A percentile compares a stretch with the other conserved stretches of the same genome.
Conservation (phyloP, 2,113 vertebrate genomes). For the Ibidorhyncha struthersii region DNA sequence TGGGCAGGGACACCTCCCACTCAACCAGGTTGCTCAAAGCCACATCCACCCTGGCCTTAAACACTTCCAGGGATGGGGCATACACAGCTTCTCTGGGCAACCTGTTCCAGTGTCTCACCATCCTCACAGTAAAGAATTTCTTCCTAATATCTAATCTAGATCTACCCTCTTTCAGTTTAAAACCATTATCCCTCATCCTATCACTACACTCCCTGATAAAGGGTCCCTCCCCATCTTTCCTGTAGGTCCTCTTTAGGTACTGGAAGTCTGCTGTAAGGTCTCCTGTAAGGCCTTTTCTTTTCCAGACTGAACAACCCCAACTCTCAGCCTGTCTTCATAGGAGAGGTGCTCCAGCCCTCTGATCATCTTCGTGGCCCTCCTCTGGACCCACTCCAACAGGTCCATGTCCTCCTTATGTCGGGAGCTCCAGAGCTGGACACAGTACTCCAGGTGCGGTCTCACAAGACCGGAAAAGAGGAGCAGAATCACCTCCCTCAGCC, state of each 20-base stretch:
- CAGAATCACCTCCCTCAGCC: not conserved
- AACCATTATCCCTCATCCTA: not conserved
- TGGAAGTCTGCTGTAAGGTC: not conserved
- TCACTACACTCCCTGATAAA: not conserved
- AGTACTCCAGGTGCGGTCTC: not conserved
- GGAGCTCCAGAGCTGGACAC: not conserved
- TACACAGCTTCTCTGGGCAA: not conserved
- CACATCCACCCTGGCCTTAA: not conserved
- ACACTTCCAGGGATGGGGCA: not conserved
- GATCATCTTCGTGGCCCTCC: not conserved
- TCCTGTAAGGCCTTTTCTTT: not conserved
- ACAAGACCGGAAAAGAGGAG: not conserved
- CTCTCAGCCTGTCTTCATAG: not conserved
- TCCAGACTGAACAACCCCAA: not conserved
- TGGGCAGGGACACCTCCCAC: not conserved
- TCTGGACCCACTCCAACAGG: not conserved
- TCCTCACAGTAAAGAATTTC: not conserved
- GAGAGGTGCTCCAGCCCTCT: not conserved
- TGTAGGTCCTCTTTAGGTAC: not conserved
- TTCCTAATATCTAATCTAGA: not conserved
- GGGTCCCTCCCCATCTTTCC: not conserved
- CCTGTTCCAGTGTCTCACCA: not conserved
- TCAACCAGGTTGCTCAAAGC: not conserved
- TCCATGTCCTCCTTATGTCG: not conserved
- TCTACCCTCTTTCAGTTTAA: not conserved